Evolutionary conservation across 2,888 invertebrate genomes (phyloP), one percentile per base, ranked within the genome.

Genomic region (Caenorhabditis becei): DNA sequence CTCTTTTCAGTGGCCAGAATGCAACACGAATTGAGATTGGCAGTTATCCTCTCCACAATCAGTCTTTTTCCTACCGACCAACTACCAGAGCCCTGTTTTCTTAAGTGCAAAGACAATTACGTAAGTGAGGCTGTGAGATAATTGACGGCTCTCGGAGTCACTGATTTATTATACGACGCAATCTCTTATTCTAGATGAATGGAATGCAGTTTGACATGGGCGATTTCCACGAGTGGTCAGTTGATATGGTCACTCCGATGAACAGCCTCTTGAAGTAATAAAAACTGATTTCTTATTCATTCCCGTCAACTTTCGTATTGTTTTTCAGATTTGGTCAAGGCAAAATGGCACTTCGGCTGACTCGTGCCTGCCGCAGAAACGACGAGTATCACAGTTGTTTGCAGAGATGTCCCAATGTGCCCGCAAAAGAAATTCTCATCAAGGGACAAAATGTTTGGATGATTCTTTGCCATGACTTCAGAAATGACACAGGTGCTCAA

Each of bases 41-140:
- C 65, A 24, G 35, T 70, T 16, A 35, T 78, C 26, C 10, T 78
- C 16, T 44, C 32, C 35, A 61, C 61, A 61, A 53, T 72, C 37
- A 61, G 51, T 11, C n/a, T 72, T 4, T 20, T 61, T 37, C 54
- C 28, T 4, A 66, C 47, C 23, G 37, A 67, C 44, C 61, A 67
- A 23, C 70, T 80, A 18, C 87, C 86, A 28, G 85, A 84, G 63
- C 85, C 88, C 0, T 87, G 86, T 53, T 85, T 88, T 44, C 79
- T 88, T 53, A 83, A 85, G 66, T 88, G 88, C 79, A 88, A 88
- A 67, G 88, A 88, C 78, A 88, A 88, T 74, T 88, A 88, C 63
- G 88, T 88, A 59, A 83, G 86, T 82, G 49, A 44, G 26, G 10
- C 7, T 11, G 41, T 14, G 11, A 14, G 23, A 35, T 54, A 56